Base-by-base conservation (phyloP, 2,113 vertebrate genomes). In the Ictidomys tridecemlineatus region DNA sequence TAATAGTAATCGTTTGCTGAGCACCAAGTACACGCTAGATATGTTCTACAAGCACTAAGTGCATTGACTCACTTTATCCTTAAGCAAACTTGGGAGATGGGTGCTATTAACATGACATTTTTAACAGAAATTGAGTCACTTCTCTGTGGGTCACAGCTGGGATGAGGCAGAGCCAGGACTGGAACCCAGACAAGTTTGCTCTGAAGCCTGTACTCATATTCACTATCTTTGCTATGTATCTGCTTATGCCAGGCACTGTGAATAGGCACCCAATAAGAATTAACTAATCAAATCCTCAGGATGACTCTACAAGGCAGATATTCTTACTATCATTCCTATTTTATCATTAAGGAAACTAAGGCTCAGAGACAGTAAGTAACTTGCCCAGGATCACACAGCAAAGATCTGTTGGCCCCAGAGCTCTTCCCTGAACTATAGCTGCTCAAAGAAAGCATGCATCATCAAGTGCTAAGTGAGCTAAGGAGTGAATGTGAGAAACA, bases 301-400 rank as follows among this genome's bases (percentile, higher is more conserved):
- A 89, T 91, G 91, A 8, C 45, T 94, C 37, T 83, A 14, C 1
- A 2, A 61, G 67, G 20, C n/a, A 95, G 56, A 63, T 39, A 79
- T 42, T 89, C 67, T 94, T 92, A 58, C 42, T 61, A 16, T 28
- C 37, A 53, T 65, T 51, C 56, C 79, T 78, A 4, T 51, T 92
- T 95, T 92, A 89, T 34, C 76, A 39, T 30, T 77, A 48, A 82
- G 51, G 73, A 94, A 91, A 94, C 18, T 72, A 87, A 97, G 90
- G 58, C 91, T 84, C 94, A 87, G 85, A 95, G 87, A 96, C 24
- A 56, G n/a, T 32, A 79, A 89, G 34, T 26, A 63, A 90, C 86
- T 90, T 91, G 39, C 48, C 70, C 67, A 79, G 77, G 79, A 72
- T 83, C 97, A 86, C 91, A 93, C 53, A 92, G 91, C 45, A 76